These are phyloP conservation scores for Pimephales promelas DNA, from an alignment of 2,113 vertebrate species.

Conservation along the genomic window DNA sequence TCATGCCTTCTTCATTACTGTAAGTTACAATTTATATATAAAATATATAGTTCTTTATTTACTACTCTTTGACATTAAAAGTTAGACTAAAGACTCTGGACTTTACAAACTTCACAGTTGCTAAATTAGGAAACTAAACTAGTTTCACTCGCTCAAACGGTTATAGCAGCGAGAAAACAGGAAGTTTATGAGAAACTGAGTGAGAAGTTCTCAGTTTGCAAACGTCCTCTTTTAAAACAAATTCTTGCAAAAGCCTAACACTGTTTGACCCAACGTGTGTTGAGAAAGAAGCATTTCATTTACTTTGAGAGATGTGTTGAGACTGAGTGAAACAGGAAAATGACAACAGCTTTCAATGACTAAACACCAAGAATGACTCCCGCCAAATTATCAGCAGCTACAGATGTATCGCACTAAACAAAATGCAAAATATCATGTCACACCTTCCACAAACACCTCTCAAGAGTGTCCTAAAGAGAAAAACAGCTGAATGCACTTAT, in stretches of 20 bases:
- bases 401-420: conserved; percentile 22
- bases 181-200: conserved; percentile 26
- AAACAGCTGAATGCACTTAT: background rate
- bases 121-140: conserved; percentile 21
- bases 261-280: conserved; percentile 8
- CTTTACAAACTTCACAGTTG: background rate
- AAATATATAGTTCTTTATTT: background rate
- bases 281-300: conserved; percentile 20
- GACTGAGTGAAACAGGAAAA: background rate
- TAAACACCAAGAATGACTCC: conserved; percentile 26
- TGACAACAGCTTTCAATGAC: background rate
- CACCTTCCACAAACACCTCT: background rate
- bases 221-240: conserved; percentile 29
- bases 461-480: background rate
- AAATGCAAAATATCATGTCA: conserved; percentile 20
- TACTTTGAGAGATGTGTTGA: background rate
- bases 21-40: background rate
- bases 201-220: conserved; percentile 34
- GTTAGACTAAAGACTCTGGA: background rate
- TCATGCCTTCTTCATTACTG: background rate
- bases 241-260: background rate
- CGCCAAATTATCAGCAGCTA: background rate
- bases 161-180: conserved; percentile 21
- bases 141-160: conserved; percentile 3
- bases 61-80: background rate